Conservation (phyloP, 2,113 vertebrate species). For the Pelvicachromis taeniatus region DNA sequence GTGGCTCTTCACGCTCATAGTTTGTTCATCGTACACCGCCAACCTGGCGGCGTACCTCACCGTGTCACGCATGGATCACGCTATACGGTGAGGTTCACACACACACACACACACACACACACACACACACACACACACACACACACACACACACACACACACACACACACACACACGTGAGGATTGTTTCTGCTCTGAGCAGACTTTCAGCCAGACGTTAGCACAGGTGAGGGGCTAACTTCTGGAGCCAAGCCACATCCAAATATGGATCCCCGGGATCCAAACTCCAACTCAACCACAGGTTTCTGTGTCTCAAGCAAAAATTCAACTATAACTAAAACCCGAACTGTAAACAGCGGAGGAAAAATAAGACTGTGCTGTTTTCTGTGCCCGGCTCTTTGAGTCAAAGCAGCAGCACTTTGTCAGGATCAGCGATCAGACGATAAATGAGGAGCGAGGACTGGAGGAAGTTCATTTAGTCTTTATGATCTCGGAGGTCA, state of each 20-base stretch:
- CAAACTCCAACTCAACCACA: too few species aligned
- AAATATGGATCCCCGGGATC: too few species aligned
- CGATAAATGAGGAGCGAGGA: neutral
- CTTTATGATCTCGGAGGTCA: neutral
- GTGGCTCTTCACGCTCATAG: constrained; percentile 98
- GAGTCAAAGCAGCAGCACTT: neutral
- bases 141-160: too few species aligned
- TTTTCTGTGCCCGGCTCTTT: neutral
- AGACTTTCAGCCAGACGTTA: too few species aligned
- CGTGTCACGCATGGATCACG: constrained; percentile 74
- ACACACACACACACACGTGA: too few species aligned
- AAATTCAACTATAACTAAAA: neutral
- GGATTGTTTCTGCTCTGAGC: too few species aligned
- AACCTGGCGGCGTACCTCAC: constrained; percentile 96
- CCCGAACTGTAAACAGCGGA: neutral
- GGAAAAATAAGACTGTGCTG: neutral
- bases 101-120: neutral
- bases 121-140: neutral
- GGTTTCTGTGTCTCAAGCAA: too few species aligned
- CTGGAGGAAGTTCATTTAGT: neutral
- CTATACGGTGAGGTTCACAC: constrained; percentile 39
- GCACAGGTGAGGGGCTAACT: too few species aligned
- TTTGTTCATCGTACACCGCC: constrained; percentile 96
- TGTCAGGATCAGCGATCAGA: neutral
- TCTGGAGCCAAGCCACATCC: too few species aligned